These are phyloP conservation scores for Hemistola chrysoprasaria DNA, from an alignment of 2,888 invertebrate genomes.

Conservation along the genomic window DNA sequence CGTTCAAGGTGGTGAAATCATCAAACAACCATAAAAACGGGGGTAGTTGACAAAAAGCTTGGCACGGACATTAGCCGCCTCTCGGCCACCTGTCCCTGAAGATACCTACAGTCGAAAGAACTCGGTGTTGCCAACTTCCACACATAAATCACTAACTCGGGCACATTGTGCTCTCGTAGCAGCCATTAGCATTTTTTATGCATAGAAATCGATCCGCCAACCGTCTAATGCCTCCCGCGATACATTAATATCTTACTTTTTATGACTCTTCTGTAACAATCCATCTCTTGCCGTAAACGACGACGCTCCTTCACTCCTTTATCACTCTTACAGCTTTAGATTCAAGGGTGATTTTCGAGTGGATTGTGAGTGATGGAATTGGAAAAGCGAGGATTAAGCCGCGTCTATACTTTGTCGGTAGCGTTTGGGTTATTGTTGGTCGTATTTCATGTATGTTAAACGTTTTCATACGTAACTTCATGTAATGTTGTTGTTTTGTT, in stretches of 20 bases:
- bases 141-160: slow-evolving; percentile 73
- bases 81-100: slow-evolving; percentile 41
- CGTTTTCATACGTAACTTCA: slow-evolving; percentile 5
- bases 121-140: slow-evolving; percentile 49
- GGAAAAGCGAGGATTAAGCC: slow-evolving; percentile 37
- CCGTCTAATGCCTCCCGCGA: slow-evolving; percentile 81
- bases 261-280: slow-evolving; percentile 80
- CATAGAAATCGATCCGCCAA: slow-evolving; percentile 79
- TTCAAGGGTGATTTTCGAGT: slow-evolving; percentile 20
- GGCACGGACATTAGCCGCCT: slow-evolving; percentile 10
- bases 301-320: slow-evolving; percentile 10
- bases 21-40: slow-evolving; percentile 18
- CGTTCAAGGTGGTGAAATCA: slow-evolving; percentile 4
- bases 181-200: slow-evolving; percentile 82
- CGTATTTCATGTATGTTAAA: slow-evolving; percentile 21
- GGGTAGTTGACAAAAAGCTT: slow-evolving; percentile 11
- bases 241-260: slow-evolving; percentile 83
- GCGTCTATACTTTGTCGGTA: slow-evolving; percentile 39
- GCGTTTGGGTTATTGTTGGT: slow-evolving; percentile 22
- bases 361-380: slow-evolving; percentile 17
- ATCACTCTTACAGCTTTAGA: slow-evolving; percentile 1
- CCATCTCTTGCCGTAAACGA: slow-evolving; percentile 56
- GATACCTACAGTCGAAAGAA: slow-evolving; percentile 46
- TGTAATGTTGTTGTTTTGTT: slow-evolving; percentile 6
- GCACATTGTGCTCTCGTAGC: slow-evolving; percentile 64